Evolutionary conservation across 1,140 invertebrate genomes (phyloP).

Genomic region (Lycorma delicatula): DNA sequence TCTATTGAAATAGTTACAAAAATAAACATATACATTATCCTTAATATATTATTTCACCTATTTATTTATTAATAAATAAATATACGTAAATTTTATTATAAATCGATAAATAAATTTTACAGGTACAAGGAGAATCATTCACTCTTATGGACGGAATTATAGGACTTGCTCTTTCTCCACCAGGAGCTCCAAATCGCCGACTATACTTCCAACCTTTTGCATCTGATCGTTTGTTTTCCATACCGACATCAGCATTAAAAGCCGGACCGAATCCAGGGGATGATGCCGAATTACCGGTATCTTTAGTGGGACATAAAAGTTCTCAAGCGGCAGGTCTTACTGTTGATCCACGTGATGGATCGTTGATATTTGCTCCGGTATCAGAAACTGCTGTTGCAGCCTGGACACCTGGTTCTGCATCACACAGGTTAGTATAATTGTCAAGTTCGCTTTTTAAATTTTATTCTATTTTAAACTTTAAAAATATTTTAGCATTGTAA

Average conservation of each 20-base stretch:
- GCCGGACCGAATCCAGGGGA: slow-evolving; percentile 54
- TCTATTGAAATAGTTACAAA: no score
- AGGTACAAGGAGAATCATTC: slow-evolving; percentile 50
- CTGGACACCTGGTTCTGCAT: slow-evolving; percentile 60
- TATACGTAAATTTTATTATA: no score
- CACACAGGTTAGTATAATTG: slow-evolving; percentile 53
- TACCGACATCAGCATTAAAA: slow-evolving; percentile 58
- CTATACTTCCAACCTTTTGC: slow-evolving; percentile 74
- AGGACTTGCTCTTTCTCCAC: slow-evolving; percentile 62
- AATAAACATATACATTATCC: no score
- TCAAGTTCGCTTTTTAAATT: no score
- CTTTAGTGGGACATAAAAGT: slow-evolving; percentile 66
- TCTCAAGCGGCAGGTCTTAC: slow-evolving; percentile 67
- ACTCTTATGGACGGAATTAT: slow-evolving; percentile 72
- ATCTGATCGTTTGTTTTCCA: slow-evolving; percentile 67
- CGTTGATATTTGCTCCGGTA: slow-evolving; percentile 62
- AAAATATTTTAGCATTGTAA: no score
- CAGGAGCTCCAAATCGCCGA: slow-evolving; percentile 36
- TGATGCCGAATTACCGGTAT: slow-evolving; percentile 56
- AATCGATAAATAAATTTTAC: background rate
- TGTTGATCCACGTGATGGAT: slow-evolving; percentile 56
- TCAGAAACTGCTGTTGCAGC: slow-evolving; percentile 66
- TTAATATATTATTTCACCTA: no score
- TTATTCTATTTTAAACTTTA: no score
- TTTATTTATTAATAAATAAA: no score